A percentile compares a stretch with the other conserved stretches of the same genome.
These are phyloP conservation scores for Siniperca chuatsi DNA, from an alignment of 2,113 vertebrate species.

Conservation along the genomic window DNA sequence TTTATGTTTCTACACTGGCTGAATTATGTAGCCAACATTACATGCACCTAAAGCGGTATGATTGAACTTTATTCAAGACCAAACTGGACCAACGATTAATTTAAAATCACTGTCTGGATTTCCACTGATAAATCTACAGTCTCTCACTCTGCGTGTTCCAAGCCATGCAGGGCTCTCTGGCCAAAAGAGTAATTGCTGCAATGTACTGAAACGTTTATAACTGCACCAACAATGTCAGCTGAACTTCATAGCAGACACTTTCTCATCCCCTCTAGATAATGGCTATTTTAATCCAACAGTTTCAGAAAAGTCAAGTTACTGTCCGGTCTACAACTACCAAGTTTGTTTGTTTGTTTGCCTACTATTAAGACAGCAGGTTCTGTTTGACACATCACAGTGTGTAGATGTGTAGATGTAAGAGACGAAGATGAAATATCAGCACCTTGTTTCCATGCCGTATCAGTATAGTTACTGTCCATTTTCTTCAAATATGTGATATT, in stretches of 20 bases:
- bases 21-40: background rate
- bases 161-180: background rate
- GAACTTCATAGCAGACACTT: background rate
- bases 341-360: background rate
- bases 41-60: background rate
- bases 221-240: background rate
- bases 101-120: constrained; percentile 2
- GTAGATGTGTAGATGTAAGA: no score
- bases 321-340: background rate
- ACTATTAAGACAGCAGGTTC: background rate
- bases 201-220: background rate
- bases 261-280: background rate
- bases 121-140: background rate
- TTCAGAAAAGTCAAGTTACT: background rate
- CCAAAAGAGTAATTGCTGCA: background rate
- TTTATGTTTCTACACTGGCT: background rate
- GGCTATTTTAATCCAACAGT: background rate
- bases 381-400: no score
- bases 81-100: background rate
- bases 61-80: background rate
- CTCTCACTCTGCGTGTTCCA: background rate
- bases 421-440: no score
- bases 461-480: no score
- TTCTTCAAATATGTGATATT: no score
- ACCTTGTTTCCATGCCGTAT: no score